phyloP scores from a whole-genome alignment of 2,888 invertebrate species.

The Orthonevra nobilis region DNA sequence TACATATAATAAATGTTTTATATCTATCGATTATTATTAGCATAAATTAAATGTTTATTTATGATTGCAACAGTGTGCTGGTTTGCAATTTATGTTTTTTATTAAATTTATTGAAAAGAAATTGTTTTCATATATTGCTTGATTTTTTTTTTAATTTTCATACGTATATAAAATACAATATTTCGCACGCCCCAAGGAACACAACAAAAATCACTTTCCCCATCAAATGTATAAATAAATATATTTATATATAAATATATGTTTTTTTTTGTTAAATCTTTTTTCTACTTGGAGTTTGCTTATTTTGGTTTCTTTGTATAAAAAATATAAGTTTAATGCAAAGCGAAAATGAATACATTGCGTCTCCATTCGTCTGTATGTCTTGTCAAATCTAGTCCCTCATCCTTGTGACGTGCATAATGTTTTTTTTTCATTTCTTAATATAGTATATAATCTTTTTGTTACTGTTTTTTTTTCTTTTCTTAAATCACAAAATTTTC shows the following conservation, averaged over 20 bases:
- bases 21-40: too few species aligned
- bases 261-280: too few species aligned
- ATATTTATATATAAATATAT: too few species aligned
- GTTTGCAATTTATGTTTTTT: constrained; percentile 11
- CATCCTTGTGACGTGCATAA: constrained; percentile 57
- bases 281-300: constrained; percentile 3
- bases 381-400: constrained; percentile 19
- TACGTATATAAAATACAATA: constrained; percentile 66
- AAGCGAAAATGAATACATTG: constrained; percentile 9
- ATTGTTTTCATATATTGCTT: constrained; percentile 65
- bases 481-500: constrained; percentile 67
- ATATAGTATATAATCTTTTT: constrained; percentile 36
- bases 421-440: constrained; percentile 15
- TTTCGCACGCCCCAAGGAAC: constrained; percentile 55
- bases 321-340: constrained; percentile 54
- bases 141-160: constrained; percentile 51
- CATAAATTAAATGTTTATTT: too few species aligned
- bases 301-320: constrained; percentile 46
- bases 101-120: constrained; percentile 24
- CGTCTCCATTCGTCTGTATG: background rate
- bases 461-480: constrained; percentile 4
- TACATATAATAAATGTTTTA: background rate
- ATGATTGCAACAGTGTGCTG: constrained; percentile 11
- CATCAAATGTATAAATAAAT: constrained; percentile 47
- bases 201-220: constrained; percentile 18